phyloP scores from a whole-genome alignment of 2,888 invertebrate genomes.

The Myopa tessellatipennis region DNA sequence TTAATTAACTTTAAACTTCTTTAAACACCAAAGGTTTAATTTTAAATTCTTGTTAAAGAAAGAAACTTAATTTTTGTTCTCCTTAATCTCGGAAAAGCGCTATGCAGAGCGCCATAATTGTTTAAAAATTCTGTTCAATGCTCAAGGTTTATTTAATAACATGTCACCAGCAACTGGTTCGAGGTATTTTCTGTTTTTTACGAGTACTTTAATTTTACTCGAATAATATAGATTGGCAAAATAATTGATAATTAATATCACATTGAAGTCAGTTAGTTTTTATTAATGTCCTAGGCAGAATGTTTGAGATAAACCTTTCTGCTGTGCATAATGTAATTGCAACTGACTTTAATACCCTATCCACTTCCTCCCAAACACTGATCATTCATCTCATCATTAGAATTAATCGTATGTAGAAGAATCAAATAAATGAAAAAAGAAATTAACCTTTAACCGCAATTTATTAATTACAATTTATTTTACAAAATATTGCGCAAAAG shows the following conservation, averaged over 20 bases:
- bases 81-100: constrained; percentile 9
- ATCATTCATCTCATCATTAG: constrained; percentile 46
- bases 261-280: constrained; percentile 20
- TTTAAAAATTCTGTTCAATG: not conserved
- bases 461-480: constrained; percentile 39
- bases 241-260: constrained; percentile 43
- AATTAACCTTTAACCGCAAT: constrained; percentile 42
- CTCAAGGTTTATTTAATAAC: not conserved
- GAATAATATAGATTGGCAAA: constrained; percentile 40
- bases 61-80: constrained; percentile 12
- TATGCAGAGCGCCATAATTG: constrained; percentile 27
- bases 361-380: constrained; percentile 41
- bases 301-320: not conserved
- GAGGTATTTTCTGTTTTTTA: not conserved
- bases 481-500: constrained; percentile 53
- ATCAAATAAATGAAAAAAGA: constrained; percentile 8
- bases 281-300: not conserved
- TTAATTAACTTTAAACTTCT: constrained; percentile 37
- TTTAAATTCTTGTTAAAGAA: constrained; percentile 24
- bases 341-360: constrained; percentile 32
- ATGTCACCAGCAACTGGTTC: not conserved
- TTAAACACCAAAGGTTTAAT: not conserved
- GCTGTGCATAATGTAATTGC: not conserved
- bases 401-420: constrained; percentile 29
- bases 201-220: constrained; percentile 9